Evolutionary conservation across 2,113 vertebrate species (phyloP).

Genomic region (Dicentrarchus labrax): DNA sequence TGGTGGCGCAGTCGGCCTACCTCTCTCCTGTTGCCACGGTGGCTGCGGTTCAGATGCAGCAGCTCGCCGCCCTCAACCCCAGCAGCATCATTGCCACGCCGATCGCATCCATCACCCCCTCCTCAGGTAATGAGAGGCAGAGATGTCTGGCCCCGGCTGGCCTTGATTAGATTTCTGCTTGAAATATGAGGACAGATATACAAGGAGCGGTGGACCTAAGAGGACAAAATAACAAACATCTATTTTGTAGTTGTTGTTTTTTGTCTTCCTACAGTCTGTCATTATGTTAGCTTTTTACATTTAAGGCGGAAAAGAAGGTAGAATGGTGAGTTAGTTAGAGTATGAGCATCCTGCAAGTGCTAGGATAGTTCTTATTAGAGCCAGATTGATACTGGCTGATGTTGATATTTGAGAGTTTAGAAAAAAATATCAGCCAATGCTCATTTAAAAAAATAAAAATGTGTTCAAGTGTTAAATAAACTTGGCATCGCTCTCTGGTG

Average conservation of each 20-base stretch:
- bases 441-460: too few relatives aligned
- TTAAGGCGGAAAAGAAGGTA: not conserved
- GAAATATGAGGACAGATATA: conserved; percentile 73
- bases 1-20: conserved; percentile 96
- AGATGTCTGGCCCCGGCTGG: conserved; percentile 53
- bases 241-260: conserved; percentile 16
- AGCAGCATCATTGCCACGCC: conserved; percentile 93
- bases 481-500: not conserved
- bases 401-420: not conserved
- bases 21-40: conserved; percentile 96
- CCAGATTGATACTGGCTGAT: not conserved
- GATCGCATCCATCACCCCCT: conserved; percentile 92
- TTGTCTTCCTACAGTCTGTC: conserved; percentile 7
- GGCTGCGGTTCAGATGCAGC: conserved; percentile 95
- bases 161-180: conserved; percentile 72
- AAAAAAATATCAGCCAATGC: not conserved
- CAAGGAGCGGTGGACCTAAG: conserved; percentile 56
- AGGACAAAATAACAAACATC: conserved; percentile 60
- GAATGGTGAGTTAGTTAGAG: not conserved
- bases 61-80: conserved; percentile 93
- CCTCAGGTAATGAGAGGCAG: conserved; percentile 88
- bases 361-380: not conserved
- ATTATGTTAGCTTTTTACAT: conserved; percentile 21
- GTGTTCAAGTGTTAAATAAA: not conserved
- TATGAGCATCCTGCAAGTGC: not conserved